Evolutionary conservation across 2,888 invertebrate species (phyloP).

Genomic region (Athalia cordata): DNA sequence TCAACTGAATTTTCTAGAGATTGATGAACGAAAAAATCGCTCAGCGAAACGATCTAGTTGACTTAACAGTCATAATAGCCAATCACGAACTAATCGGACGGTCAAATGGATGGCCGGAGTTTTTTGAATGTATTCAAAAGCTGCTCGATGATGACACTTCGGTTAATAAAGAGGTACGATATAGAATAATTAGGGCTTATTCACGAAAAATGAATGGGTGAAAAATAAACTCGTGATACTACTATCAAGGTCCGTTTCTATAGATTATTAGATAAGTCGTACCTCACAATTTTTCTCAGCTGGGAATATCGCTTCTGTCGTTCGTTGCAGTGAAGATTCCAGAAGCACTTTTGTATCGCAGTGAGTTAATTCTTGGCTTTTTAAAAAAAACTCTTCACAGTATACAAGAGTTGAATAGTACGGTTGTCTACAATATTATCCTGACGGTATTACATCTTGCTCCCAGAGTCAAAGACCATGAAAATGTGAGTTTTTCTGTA

Average conservation of each 20-base stretch:
- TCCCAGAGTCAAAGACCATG: neutral
- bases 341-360: neutral
- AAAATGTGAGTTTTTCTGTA: conserved; percentile 1
- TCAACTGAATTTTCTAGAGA: neutral
- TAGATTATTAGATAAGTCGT: neutral
- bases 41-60: conserved; percentile 4
- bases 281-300: neutral
- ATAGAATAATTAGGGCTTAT: neutral
- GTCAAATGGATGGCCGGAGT: neutral
- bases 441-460: conserved; percentile 9
- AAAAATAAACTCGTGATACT: too few species aligned
- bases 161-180: neutral
- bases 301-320: conserved; percentile 7
- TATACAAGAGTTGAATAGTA: conserved; percentile 7
- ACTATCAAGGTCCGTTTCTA: neutral
- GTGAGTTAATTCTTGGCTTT: neutral
- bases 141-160: conserved; percentile 6
- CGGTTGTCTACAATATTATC: conserved; percentile 8
- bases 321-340: neutral
- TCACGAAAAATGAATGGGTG: too few species aligned
- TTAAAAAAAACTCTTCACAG: conserved; percentile 2
- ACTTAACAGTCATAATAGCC: conserved; percentile 13
- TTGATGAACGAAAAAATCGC: conserved; percentile 13
- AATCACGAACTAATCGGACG: conserved; percentile 4
- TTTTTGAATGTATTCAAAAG: conserved; percentile 7